Evolutionary conservation across 2,888 invertebrate genomes (phyloP), one percentile per base, ranked within the genome.

Genomic region (Ophion costatus): DNA sequence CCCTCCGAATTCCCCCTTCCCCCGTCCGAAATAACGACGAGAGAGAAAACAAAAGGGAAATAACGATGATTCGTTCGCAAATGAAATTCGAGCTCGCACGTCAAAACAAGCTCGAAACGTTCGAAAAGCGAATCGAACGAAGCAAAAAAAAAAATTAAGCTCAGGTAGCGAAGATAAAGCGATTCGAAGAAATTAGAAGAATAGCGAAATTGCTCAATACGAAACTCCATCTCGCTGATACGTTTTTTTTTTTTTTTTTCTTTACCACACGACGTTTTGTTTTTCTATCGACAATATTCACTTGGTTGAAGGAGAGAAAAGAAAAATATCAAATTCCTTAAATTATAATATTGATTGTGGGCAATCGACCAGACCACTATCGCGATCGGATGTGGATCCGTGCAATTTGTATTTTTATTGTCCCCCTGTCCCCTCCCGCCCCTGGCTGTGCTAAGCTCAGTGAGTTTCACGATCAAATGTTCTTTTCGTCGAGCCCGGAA

Each of bases 331-430:
- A 57, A 57, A 59, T 57, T 70, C 20, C 63, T 64, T 59, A 14
- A 51, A 75, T 69, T 56, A 63, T 51, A 38, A 57, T 45, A 70
- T 56, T 80, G 61, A 45, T 64, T 66, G 56, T 56, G 61, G 56
- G 75, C 24, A 64, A 76, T 76, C 64, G 66, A 70, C 10, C 57
- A 56, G 10, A 70, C 17, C 38, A 63, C 74, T 69, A 77, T 74
- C 57, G 78, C 51, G 66, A 81, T 56, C 73, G 73, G 45, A 73
- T 64, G 66, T 80, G 69, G 70, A 75, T 84, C 71, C 82, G 84
- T 80, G 82, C 86, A 82, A 86, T 86, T 84, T 84, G 84, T 84
- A 86, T 84, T 83, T 81, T 82, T 82, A 82, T 82, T 78, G 45
- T 75, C 82, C 45, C 71, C 80, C 29, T 61, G 0, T 51, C 51